Conservation (phyloP, 1,140 invertebrate genomes). For the Apocrypta bakeri region DNA sequence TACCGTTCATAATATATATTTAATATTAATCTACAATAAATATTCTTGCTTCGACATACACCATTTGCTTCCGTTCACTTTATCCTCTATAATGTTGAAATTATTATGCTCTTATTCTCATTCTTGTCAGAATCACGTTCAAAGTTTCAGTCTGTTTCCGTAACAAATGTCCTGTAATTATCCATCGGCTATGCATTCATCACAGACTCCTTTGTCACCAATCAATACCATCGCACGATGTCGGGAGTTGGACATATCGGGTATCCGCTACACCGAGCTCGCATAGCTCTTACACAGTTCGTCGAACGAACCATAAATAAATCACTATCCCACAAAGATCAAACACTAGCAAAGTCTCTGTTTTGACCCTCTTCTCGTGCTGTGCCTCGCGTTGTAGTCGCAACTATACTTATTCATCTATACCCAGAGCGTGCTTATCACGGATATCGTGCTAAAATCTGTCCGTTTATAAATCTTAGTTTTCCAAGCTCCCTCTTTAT, state of each 20-base stretch:
- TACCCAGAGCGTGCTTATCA: not conserved
- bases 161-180: not conserved
- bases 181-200: not conserved
- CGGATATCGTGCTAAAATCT: not conserved
- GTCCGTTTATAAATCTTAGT: constrained; percentile 25
- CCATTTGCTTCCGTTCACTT: too few species aligned
- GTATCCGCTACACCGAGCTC: not conserved
- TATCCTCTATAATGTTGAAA: too few species aligned
- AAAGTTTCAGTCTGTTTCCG: not conserved
- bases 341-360: not conserved
- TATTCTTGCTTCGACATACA: too few species aligned
- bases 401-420: constrained; percentile 6
- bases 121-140: too few species aligned
- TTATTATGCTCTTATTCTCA: too few species aligned
- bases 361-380: not conserved
- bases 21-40: too few species aligned
- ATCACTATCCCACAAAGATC: not conserved
- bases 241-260: not conserved
- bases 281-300: not conserved
- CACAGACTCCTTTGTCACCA: not conserved
- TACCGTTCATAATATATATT: too few species aligned
- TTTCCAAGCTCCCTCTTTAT: not conserved
- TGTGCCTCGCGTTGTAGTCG: not conserved
- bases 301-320: not conserved
- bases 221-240: not conserved